Evolutionary conservation across 2,888 invertebrate genomes (phyloP).

Genomic region (Cantharis nigra): DNA sequence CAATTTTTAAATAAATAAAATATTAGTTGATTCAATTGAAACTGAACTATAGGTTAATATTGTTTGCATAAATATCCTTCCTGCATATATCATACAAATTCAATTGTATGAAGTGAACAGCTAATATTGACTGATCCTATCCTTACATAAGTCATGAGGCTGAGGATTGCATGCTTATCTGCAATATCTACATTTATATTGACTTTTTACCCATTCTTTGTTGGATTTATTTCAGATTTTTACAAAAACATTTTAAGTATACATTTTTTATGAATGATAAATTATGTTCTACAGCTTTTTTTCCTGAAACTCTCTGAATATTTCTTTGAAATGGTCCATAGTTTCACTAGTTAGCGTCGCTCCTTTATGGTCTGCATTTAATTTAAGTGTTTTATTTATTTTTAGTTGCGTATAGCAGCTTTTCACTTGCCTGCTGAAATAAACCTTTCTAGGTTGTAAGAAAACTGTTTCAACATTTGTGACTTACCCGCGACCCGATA

Average conservation of each 20-base stretch:
- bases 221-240: not conserved
- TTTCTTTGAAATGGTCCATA: not conserved
- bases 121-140: slow-evolving; percentile 13
- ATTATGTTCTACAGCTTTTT: not conserved
- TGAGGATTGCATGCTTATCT: not conserved
- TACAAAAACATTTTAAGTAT: not conserved
- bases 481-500: not conserved
- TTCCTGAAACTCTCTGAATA: not conserved
- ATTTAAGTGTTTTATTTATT: not conserved
- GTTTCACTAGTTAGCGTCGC: not conserved
- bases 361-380: not conserved
- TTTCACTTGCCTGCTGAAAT: not conserved
- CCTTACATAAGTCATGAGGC: slow-evolving; percentile 6
- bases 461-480: not conserved
- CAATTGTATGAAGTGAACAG: slow-evolving; percentile 11
- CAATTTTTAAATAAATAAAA: not conserved
- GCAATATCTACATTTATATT: slow-evolving; percentile 6
- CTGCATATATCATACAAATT: slow-evolving; percentile 5
- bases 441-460: not conserved
- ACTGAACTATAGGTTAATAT: not conserved
- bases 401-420: not conserved
- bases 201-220: slow-evolving; percentile 1
- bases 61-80: not conserved
- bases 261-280: not conserved
- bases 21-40: not conserved